A percentile compares a stretch with the other conserved stretches of the same genome.
Evolutionary conservation across 2,797 vertebrate species (phyloP).

Genomic region (Poecilia gillii): DNA sequence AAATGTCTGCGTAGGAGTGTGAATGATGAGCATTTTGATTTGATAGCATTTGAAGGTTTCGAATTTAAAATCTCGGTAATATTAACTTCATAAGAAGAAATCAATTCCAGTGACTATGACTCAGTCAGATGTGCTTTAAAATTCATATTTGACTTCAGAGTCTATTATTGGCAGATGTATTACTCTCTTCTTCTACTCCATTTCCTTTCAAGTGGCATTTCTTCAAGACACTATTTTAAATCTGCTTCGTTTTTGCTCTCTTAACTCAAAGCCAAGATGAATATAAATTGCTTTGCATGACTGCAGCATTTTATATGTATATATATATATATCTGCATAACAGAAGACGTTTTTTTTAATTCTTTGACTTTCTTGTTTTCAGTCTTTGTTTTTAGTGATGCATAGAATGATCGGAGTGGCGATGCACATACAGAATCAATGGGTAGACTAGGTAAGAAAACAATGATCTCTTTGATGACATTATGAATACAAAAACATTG

Average conservation of each 20-base stretch:
- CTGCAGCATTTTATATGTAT: not conserved
- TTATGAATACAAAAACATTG: not conserved
- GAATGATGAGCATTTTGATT: slow-evolving; percentile 52
- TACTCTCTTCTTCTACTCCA: slow-evolving; percentile 6
- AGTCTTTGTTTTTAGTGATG: not conserved
- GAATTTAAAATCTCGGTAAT: slow-evolving; percentile 45
- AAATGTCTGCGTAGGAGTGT: slow-evolving; percentile 42
- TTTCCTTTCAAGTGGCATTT: slow-evolving; percentile 13
- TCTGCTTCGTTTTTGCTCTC: slow-evolving; percentile 4
- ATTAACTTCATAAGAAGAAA: slow-evolving; percentile 41
- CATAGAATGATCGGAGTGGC: not conserved
- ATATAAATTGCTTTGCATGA: slow-evolving; percentile 3
- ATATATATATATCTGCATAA: not conserved
- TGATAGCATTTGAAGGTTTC: slow-evolving; percentile 36
- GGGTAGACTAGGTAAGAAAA: not conserved
- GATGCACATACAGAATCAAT: not conserved
- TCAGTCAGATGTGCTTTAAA: slow-evolving; percentile 25
- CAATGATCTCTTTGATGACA: not conserved
- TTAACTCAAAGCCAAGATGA: slow-evolving; percentile 3
- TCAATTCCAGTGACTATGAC: slow-evolving; percentile 41
- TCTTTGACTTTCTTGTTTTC: not conserved
- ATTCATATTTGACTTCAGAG: slow-evolving; percentile 34
- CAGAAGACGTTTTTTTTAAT: not conserved
- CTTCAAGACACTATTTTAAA: not conserved
- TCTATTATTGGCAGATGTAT: slow-evolving; percentile 24